Base-by-base conservation (phyloP, 2,888 invertebrate genomes). In the Drosophila peninsularis region DNA sequence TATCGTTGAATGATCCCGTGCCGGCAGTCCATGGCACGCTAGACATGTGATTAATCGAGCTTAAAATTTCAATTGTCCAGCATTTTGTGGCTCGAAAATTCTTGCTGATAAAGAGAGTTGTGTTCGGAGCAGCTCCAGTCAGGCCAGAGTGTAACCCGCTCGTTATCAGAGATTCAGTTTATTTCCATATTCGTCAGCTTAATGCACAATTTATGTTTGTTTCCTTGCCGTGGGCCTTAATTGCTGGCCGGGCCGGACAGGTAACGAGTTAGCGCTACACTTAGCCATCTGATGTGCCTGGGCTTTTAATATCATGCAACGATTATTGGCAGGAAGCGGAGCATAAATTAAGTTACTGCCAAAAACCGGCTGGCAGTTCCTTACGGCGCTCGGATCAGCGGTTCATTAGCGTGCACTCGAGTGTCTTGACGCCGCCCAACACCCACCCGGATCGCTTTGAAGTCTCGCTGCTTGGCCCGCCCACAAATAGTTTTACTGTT, bases 1-100 rank as follows among this genome's bases (percentile, higher is more conserved):
- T 83, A 80, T 81, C 81, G 81, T 74, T 74, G 55, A 77, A 71
- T 68, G 81, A 73, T 80, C 71, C 80, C 72, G 39, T 17, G 3
- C 45, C 45, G 56, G 4, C 11, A 55, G 66, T 56, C 57, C 60
- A 19, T 47, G 36, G 54, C 21, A 47, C 49, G 44, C 17, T 47
- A 47, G 55, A 58, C 69, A n/a, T 52, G 52, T 71, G 78, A 80
- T 86, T 75, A 70, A 74, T 86, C 63, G 63, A 55, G 76, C 76
- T 90, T 83, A 75, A 67, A 58, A 74, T 76, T 75, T 80, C 80
- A 65, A 63, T 77, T 74, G 63, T n/a, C 49, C 62, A 71, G 47
- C 56, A 42, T 37, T 71, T 70, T 60, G 34, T 24, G 47, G 7
- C 19, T 14, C 36, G 27, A 19, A 42, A 32, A 47, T 55, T 45